These are phyloP conservation scores for Cryptus viduatorius DNA, from an alignment of 2,888 invertebrate genomes.

Conservation along the genomic window DNA sequence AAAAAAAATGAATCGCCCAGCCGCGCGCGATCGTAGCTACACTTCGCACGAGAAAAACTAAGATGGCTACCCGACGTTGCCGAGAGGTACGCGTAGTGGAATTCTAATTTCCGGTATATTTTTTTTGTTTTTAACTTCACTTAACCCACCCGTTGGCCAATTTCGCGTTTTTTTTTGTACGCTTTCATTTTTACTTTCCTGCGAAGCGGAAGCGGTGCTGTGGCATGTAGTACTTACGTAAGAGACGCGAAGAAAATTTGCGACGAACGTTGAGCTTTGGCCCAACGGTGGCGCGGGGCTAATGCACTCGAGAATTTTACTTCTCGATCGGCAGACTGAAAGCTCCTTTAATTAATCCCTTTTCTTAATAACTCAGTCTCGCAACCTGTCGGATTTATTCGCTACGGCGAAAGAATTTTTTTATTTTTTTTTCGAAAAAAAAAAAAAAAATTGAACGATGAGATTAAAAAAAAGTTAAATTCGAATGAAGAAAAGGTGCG, in stretches of 20 bases:
- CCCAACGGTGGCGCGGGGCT: neutral
- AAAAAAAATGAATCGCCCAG: slow-evolving; percentile 5
- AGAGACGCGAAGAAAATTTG: neutral
- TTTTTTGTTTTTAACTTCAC: slow-evolving; percentile 6
- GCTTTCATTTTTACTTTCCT: neutral
- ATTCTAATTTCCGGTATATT: slow-evolving; percentile 46
- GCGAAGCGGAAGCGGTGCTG: neutral
- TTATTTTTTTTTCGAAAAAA: neutral
- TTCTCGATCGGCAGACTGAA: slow-evolving; percentile 39
- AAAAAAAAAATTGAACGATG: too few relatives aligned
- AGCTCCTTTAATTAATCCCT: slow-evolving; percentile 55
- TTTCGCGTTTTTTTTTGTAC: neutral
- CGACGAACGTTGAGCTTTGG: neutral
- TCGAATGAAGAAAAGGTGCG: too few relatives aligned
- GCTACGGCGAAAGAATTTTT: neutral
- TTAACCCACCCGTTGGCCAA: neutral
- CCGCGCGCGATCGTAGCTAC: neutral
- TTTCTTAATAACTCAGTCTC: slow-evolving; percentile 43
- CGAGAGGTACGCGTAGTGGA: slow-evolving; percentile 19
- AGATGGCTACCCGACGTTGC: slow-evolving; percentile 6
- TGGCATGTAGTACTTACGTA: neutral
- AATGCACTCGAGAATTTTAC: slow-evolving; percentile 31
- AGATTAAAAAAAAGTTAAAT: too few relatives aligned
- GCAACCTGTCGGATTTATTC: slow-evolving; percentile 33
- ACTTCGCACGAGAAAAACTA: neutral